Evolutionary conservation across 1,140 invertebrate species (phyloP), one percentile per base, ranked within the genome.

Genomic region (Bombus soroeensis): DNA sequence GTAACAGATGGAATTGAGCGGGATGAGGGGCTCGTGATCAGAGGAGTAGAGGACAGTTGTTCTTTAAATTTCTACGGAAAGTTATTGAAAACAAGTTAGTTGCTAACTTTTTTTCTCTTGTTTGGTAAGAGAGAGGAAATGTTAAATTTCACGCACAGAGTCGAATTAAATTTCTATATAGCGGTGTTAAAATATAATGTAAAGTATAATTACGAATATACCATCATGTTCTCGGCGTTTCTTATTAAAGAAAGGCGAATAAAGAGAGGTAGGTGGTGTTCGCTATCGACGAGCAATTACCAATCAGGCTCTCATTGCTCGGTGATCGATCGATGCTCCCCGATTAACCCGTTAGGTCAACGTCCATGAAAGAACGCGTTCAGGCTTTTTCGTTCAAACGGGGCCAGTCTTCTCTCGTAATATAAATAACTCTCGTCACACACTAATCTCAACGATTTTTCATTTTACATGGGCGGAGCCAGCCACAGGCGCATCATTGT

Each of bases 401-500:
- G 4, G 22, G 43, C 34, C 22, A 53, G 34, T 12, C 72, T 66
- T 22, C 70, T 12, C 37, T 6, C 25, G 22, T 34, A 25, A 28
- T 64, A 64, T 71, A 74, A 74, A 74, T 73, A 73, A 57, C 43
- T 57, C 43, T 39, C 75, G 37, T 59, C 41, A 0, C 62, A 28
- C 59, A 18, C 62, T 83, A 70, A 83, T 70, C 64, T 78, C 74
- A 0, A 1, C 25, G 47, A 89, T 86, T 89, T 88, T 81, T 68
- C 87, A 41, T 79, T 57, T 79, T 32, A 88, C 32, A 84, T 71
- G 43, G 62, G 47, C 64, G 43, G 70, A 57, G 53, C 70, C 47
- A 32, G 37, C n/a, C n/a, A 86, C 62, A 66, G 78, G 4, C 70
- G 83, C 39, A 57, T 75, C 41, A 86, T 79, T 88, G 68, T 76